These are phyloP conservation scores for Pogona vitticeps DNA, from an alignment of 2,113 vertebrate species.

Conservation along the genomic window DNA sequence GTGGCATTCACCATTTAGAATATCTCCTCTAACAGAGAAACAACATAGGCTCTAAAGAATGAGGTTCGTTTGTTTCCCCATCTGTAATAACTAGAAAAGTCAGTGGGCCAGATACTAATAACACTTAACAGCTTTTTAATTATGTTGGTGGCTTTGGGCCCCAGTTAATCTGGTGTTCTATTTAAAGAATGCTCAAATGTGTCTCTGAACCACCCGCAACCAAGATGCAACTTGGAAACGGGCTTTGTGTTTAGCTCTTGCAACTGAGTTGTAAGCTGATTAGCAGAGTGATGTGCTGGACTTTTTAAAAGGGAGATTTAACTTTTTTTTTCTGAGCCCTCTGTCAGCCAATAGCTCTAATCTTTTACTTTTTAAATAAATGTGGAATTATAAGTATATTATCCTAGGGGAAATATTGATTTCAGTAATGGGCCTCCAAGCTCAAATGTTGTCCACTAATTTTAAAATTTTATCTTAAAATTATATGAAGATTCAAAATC, in stretches of 20 bases:
- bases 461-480: not conserved
- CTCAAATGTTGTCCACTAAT: not conserved
- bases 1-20: too few species aligned
- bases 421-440: slow-evolving; percentile 18
- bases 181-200: slow-evolving; percentile 27
- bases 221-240: slow-evolving; percentile 32
- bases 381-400: slow-evolving; percentile 55
- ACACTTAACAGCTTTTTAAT: slow-evolving; percentile 54
- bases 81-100: slow-evolving; percentile 8
- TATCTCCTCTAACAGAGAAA: not conserved
- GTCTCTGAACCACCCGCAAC: slow-evolving; percentile 26
- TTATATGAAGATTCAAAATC: not conserved
- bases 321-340: slow-evolving; percentile 54
- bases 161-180: slow-evolving; percentile 38
- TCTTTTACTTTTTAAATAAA: slow-evolving; percentile 70
- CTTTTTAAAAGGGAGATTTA: slow-evolving; percentile 50
- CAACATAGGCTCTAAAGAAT: slow-evolving; percentile 38
- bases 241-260: slow-evolving; percentile 29
- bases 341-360: slow-evolving; percentile 51
- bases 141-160: slow-evolving; percentile 29
- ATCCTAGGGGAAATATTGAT: slow-evolving; percentile 59
- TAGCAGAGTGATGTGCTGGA: slow-evolving; percentile 35
- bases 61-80: slow-evolving; percentile 30
- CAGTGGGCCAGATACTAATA: slow-evolving; percentile 18
- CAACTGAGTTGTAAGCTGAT: slow-evolving; percentile 42